These are phyloP conservation scores for Ploceus nigricollis DNA, from an alignment of 2,113 vertebrate species.

Conservation along the genomic window DNA sequence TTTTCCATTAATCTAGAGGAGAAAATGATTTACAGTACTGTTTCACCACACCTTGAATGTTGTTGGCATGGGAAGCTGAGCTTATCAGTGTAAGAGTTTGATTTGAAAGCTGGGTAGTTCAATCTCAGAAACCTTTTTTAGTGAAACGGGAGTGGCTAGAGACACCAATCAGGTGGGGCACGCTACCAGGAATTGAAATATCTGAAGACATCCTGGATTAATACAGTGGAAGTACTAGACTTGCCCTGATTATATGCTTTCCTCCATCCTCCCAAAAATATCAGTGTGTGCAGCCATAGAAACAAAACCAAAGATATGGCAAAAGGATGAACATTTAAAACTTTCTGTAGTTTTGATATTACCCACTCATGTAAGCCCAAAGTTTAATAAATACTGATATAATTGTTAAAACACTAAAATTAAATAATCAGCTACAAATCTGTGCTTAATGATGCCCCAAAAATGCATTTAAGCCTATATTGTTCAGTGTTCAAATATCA, in stretches of 20 bases:
- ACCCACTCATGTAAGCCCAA: neutral
- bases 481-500: neutral
- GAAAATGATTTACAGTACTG: neutral
- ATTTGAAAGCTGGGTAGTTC: neutral
- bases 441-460: neutral
- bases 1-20: neutral
- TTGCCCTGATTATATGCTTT: neutral
- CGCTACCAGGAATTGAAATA: neutral
- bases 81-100: neutral
- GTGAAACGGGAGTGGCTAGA: neutral
- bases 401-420: neutral
- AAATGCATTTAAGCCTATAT: conserved; percentile 6
- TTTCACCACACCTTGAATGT: neutral
- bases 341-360: neutral
- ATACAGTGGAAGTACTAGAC: neutral
- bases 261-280: neutral
- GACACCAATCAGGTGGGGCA: neutral
- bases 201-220: neutral
- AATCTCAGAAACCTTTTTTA: neutral
- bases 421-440: neutral
- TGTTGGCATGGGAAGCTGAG: neutral
- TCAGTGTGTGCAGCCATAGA: neutral
- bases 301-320: neutral
- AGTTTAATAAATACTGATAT: neutral
- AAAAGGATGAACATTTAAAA: neutral